Evolutionary conservation across 1,140 invertebrate species (phyloP).

Genomic region (Lethrus apterus): DNA sequence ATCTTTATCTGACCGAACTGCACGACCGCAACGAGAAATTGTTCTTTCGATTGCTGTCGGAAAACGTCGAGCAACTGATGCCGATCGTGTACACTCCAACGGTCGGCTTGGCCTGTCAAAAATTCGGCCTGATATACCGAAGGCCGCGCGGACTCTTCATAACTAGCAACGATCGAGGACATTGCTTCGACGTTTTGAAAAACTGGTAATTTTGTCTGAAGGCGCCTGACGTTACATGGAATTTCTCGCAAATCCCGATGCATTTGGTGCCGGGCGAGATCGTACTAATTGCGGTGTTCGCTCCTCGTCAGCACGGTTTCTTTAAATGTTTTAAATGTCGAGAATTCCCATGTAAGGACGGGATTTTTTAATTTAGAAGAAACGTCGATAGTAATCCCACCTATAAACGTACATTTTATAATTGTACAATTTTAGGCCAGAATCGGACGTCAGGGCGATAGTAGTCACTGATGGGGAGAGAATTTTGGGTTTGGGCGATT

Average conservation of each 20-base stretch:
- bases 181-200: slow-evolving; percentile 75
- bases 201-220: slow-evolving; percentile 61
- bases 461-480: slow-evolving; percentile 92
- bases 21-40: slow-evolving; percentile 84
- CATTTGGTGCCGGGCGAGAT: too few relatives aligned
- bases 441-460: slow-evolving; percentile 80
- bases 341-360: too few relatives aligned
- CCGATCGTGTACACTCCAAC: slow-evolving; percentile 90
- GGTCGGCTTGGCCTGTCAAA: slow-evolving; percentile 89
- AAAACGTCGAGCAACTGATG: slow-evolving; percentile 84
- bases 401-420: background rate
- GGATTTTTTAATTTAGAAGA: too few relatives aligned
- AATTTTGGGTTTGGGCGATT: slow-evolving; percentile 86
- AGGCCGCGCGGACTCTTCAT: slow-evolving; percentile 92
- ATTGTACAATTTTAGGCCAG: slow-evolving; percentile 58
- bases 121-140: slow-evolving; percentile 89
- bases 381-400: too few relatives aligned
- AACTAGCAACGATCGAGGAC: slow-evolving; percentile 91
- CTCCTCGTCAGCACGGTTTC: too few relatives aligned
- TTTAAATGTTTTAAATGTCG: too few relatives aligned
- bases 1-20: slow-evolving; percentile 75
- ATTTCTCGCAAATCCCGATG: too few relatives aligned
- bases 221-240: too few relatives aligned
- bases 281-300: too few relatives aligned
- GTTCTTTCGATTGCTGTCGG: slow-evolving; percentile 85